phyloP scores from a whole-genome alignment of 1,140 invertebrate species.

The Leptoteleia sp. region DNA sequence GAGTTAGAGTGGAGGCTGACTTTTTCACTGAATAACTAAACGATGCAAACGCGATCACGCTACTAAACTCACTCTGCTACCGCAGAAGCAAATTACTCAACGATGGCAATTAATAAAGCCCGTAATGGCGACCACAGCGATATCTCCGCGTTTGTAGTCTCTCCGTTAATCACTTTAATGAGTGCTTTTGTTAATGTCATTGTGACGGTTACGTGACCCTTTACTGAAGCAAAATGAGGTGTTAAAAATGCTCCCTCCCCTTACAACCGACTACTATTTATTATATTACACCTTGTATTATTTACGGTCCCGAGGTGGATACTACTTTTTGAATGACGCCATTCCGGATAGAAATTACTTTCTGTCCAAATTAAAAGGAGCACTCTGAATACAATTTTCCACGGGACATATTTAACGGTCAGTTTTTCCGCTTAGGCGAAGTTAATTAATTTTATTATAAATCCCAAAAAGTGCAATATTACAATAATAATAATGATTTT shows the following conservation, averaged over 20 bases:
- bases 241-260: slow-evolving; percentile 57
- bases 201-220: slow-evolving; percentile 64
- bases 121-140: slow-evolving; percentile 74
- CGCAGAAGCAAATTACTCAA: slow-evolving; percentile 77
- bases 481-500: no score
- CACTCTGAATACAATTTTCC: no score
- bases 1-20: slow-evolving; percentile 1
- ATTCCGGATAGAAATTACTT: no score
- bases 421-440: no score
- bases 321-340: no score
- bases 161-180: slow-evolving; percentile 80
- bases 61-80: slow-evolving; percentile 58
- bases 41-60: slow-evolving; percentile 62
- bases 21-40: slow-evolving; percentile 62
- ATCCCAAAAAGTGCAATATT: no score
- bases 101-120: slow-evolving; percentile 81
- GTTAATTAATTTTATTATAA: no score
- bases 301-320: slow-evolving; percentile 28
- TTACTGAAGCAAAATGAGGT: slow-evolving; percentile 46
- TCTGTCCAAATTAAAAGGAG: no score
- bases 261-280: slow-evolving; percentile 53
- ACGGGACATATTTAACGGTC: no score
- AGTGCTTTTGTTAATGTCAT: slow-evolving; percentile 78
- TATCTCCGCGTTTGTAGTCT: slow-evolving; percentile 70
- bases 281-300: slow-evolving; percentile 45